A percentile compares a stretch with the other conserved stretches of the same genome.
Conservation (phyloP, 2,113 vertebrate species). For the Rhinogobius similis region DNA sequence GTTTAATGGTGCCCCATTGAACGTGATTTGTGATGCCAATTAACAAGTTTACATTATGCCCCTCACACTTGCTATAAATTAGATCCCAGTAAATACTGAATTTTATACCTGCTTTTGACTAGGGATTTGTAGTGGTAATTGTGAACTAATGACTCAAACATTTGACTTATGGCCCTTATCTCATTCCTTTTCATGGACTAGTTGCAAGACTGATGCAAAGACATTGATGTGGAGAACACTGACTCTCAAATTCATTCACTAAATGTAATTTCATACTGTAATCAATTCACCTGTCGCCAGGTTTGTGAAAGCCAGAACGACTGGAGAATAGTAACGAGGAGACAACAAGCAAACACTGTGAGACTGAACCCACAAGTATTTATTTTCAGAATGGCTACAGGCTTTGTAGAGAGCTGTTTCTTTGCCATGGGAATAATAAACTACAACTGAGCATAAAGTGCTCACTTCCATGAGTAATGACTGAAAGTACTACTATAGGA, state of each 20-base stretch:
- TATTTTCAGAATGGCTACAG: not conserved
- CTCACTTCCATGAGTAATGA: no score
- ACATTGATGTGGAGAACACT: not conserved
- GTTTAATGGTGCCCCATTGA: constrained; percentile 27
- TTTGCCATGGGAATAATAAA: constrained; percentile 1
- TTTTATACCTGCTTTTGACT: not conserved
- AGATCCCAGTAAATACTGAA: constrained; percentile 3
- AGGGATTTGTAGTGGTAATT: not conserved
- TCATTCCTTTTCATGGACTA: not conserved
- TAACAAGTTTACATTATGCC: constrained; percentile 35
- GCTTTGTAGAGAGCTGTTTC: constrained; percentile 1
- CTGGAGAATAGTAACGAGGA: no score
- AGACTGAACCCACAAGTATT: not conserved
- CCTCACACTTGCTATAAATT: constrained; percentile 16
- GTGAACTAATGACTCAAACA: not conserved
- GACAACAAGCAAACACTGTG: not conserved
- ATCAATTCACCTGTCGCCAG: no score
- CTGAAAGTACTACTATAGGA: no score
- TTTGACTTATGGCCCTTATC: not conserved
- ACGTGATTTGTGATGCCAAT: constrained; percentile 41
- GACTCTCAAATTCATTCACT: no score
- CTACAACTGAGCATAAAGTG: no score
- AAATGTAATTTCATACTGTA: no score
- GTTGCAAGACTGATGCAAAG: not conserved
- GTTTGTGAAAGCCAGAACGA: no score